Evolutionary conservation across 37 sponge, comb jelly and placozoan genomes (phyloP).

Genomic region (Beroe forskalii): DNA sequence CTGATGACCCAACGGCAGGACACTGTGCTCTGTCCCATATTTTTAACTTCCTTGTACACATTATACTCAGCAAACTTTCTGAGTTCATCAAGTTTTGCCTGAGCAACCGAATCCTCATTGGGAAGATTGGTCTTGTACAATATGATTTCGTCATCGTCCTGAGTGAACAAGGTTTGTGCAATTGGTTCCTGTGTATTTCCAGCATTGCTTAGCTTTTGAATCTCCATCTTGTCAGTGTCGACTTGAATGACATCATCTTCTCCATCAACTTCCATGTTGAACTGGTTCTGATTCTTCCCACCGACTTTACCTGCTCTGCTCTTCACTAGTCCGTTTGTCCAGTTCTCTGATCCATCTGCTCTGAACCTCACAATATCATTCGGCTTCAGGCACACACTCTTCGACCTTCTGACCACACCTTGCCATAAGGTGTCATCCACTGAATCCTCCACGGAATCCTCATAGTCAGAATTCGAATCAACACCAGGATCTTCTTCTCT

Average conservation of each 20-base stretch:
- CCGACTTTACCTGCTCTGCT: not conserved
- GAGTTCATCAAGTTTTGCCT: not conserved
- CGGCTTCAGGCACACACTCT: not conserved
- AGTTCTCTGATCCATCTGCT: not conserved
- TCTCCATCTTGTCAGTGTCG: not conserved
- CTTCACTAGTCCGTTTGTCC: not conserved
- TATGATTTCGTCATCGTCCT: not conserved
- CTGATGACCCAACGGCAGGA: not conserved
- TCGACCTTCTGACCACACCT: too few relatives aligned
- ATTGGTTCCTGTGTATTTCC: not conserved
- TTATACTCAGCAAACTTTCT: not conserved
- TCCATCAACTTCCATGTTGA: not conserved
- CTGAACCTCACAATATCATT: not conserved
- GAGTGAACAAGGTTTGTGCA: not conserved
- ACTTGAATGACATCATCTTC: too few relatives aligned
- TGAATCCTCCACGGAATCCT: too few relatives aligned
- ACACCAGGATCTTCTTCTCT: too few relatives aligned
- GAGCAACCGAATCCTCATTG: not conserved
- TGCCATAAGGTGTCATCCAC: too few relatives aligned
- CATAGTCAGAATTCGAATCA: too few relatives aligned
- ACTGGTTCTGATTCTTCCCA: conserved; percentile 4
- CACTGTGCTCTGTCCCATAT: not conserved
- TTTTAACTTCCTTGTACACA: conserved; percentile 4
- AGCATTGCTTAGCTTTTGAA: not conserved
- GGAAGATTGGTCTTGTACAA: too few relatives aligned